phyloP scores from a whole-genome alignment of 1,140 invertebrate species.

The Aphidius gifuensis region DNA sequence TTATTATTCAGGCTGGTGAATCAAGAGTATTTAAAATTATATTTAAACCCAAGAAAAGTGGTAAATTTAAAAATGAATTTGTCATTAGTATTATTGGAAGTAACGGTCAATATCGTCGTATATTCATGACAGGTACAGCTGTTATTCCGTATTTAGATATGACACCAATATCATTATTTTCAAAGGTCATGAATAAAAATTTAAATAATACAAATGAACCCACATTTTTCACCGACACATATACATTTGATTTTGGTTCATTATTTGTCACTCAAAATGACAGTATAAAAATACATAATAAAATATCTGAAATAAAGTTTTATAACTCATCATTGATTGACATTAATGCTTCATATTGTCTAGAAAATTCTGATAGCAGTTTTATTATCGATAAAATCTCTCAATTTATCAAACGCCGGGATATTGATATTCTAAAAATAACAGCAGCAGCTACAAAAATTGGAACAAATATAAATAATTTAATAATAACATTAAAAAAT shows the following conservation, averaged over 20 bases:
- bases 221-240: conserved; percentile 34
- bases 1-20: conserved; percentile 35
- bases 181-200: conserved; percentile 29
- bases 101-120: conserved; percentile 24
- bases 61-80: conserved; percentile 31
- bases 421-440: conserved; percentile 30
- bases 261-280: conserved; percentile 30
- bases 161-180: conserved; percentile 34
- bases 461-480: conserved; percentile 25
- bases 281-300: conserved; percentile 28
- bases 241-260: conserved; percentile 40
- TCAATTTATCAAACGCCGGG: conserved; percentile 25
- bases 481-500: conserved; percentile 35
- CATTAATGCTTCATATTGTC: conserved; percentile 28
- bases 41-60: conserved; percentile 33
- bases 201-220: conserved; percentile 28
- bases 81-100: conserved; percentile 29
- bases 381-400: conserved; percentile 29
- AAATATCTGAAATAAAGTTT: conserved; percentile 31
- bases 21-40: conserved; percentile 31
- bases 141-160: conserved; percentile 37
- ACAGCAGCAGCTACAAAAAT: conserved; percentile 29
- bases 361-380: conserved; percentile 24
- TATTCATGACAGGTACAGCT: conserved; percentile 32
- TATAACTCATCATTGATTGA: conserved; percentile 36